A percentile compares a stretch with the other conserved stretches of the same genome.
Conservation (phyloP, 2,888 invertebrate genomes). For the Parnassius mnemosyne region DNA sequence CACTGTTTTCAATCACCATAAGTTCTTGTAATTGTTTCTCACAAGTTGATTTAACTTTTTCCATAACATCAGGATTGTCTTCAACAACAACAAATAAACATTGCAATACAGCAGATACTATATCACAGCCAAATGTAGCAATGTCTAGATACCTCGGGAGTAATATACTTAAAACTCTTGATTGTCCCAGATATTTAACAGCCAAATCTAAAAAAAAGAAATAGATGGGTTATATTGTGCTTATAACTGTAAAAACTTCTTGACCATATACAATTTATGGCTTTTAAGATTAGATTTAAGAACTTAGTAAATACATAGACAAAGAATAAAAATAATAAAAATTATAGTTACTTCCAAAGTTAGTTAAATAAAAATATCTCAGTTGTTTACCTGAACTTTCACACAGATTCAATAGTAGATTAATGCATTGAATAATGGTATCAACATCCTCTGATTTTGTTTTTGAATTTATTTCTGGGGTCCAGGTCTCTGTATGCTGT, state of each 20-base stretch:
- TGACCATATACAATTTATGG: too few species aligned
- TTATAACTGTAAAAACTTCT: too few species aligned
- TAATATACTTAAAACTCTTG: constrained; percentile 81
- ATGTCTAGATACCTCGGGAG: constrained; percentile 82
- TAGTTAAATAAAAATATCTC: not conserved
- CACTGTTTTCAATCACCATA: constrained; percentile 59
- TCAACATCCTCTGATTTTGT: constrained; percentile 81
- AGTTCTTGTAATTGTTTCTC: constrained; percentile 65
- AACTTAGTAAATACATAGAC: too few species aligned
- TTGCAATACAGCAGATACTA: constrained; percentile 81
- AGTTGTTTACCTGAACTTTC: constrained; percentile 78
- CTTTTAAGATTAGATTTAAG: too few species aligned
- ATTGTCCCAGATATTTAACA: constrained; percentile 83
- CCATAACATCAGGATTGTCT: constrained; percentile 82
- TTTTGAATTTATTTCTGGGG: constrained; percentile 63
- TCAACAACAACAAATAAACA: constrained; percentile 86
- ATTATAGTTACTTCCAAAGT: too few species aligned
- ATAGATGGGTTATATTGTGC: not conserved
- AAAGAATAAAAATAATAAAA: too few species aligned
- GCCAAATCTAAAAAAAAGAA: constrained; percentile 67
- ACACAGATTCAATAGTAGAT: constrained; percentile 86
- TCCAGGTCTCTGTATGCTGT: constrained; percentile 75
- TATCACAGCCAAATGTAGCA: constrained; percentile 77
- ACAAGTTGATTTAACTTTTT: constrained; percentile 73
- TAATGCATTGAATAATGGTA: constrained; percentile 84